These are phyloP conservation scores for Stegodyphus mimosarum DNA, from an alignment of 1,140 invertebrate genomes.

Conservation along the genomic window DNA sequence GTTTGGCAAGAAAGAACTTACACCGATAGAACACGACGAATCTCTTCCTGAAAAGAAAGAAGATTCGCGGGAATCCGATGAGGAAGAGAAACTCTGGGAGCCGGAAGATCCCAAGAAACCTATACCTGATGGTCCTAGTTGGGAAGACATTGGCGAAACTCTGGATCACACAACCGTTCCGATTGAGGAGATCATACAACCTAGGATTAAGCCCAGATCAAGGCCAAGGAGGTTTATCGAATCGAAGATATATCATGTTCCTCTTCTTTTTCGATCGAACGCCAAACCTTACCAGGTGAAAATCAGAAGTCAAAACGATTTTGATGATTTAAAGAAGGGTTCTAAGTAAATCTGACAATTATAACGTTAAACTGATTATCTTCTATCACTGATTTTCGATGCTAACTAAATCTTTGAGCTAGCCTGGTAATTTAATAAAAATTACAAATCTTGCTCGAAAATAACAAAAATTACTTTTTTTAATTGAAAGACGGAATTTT, in stretches of 20 bases:
- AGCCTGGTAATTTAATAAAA: too few relatives aligned
- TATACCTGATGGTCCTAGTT: neutral
- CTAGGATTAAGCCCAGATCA: neutral
- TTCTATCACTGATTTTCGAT: too few relatives aligned
- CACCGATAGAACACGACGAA: neutral
- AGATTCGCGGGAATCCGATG: neutral
- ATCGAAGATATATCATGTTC: constrained; percentile 20
- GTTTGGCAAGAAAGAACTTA: neutral
- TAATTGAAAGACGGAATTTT: too few relatives aligned
- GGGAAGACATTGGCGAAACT: constrained; percentile 41
- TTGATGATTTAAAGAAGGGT: too few relatives aligned
- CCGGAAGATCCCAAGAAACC: neutral
- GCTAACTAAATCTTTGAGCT: too few relatives aligned
- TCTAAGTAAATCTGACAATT: too few relatives aligned
- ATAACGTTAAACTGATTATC: too few relatives aligned
- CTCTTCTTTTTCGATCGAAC: constrained; percentile 3
- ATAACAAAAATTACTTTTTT: too few relatives aligned
- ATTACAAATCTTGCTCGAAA: too few relatives aligned
- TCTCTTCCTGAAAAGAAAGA: neutral
- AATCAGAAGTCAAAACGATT: neutral
- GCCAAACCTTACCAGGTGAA: constrained; percentile 3
- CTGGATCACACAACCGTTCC: neutral
- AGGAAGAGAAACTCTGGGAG: neutral
- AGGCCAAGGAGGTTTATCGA: constrained; percentile 18
- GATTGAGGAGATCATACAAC: constrained; percentile 16